Base-by-base conservation (phyloP, 2,888 invertebrate genomes). In the Phyto melanocephala region DNA sequence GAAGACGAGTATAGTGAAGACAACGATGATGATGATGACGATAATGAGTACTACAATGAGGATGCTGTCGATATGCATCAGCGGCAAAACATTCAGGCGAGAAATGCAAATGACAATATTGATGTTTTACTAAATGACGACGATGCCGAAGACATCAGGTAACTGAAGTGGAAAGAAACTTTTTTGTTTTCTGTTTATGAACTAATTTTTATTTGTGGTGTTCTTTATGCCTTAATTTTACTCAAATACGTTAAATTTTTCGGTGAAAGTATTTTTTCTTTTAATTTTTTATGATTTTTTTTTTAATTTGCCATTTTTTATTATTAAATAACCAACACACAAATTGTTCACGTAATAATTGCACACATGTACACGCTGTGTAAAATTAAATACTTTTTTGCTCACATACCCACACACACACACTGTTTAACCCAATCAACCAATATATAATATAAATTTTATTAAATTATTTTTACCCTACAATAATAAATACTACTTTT, bases 111-210 rank as follows among this genome's bases (percentile, higher is more conserved):
- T 47, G 83, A 78, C 80, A 84, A 83, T 54, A 81, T 84, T 70
- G 85, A 85, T 67, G 67, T 76, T 81, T 56, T 78, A 42, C 78
- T 80, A 28, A 74, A 11, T 37, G 79, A 68, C 45, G 79, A 70
- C 79, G 89, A 88, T 85, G 87, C 87, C 81, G 90, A 89, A 84
- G 90, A 90, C 81, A 86, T 88, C 83, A 89, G 90, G 89, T 89
- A 80, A 89, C 89, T 88, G 78, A 56, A 40, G 70, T 72, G 28
- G 28, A 50, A 24, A 42, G 6, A 76, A 60, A 63, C 10, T 11
- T n/a, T n/a, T 65, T 33, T 24, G 11, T 45, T 45, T 68, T 54
- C 8, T 45, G 28, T 70, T 20, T 17, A n/a, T 54, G 28, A 5
- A 33, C n/a, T n/a, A 28, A 28, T 28, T 50, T 24, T 60, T 45